Evolutionary conservation across 2,888 invertebrate species (phyloP), one percentile per base, ranked within the genome.

Genomic region (Galerucella pusilla): DNA sequence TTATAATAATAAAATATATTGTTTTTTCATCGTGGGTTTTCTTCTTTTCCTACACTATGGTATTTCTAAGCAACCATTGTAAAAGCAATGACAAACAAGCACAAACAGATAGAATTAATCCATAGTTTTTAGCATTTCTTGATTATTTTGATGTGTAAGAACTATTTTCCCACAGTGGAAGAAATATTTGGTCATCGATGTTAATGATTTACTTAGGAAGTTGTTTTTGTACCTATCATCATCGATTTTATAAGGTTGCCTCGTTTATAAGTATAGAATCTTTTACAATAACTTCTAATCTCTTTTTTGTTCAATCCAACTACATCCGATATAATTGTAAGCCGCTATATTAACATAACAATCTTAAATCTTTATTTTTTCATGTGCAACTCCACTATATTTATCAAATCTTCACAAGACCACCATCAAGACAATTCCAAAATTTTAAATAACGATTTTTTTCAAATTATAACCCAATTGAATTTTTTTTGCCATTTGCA

Each of bases 1-100:
- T 64, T 74, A 77, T 72, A 77, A 76, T 77, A 74, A 79, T 75
- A 79, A 79, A 77, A 77, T 76, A 77, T 59, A 76, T 74, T 72
- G 73, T 77, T 71, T 72, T 42, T 42, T 70, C 69, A 59, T 61
- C 65, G 46, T 71, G 65, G 74, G 72, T 74, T 63, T 72, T 52
- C 72, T 74, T 70, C 57, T 64, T 25, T 57, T 76, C 69, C 67
- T 68, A 76, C 73, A 79, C 73, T 75, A 73, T 75, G 71, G 61
- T 67, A 72, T 35, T 63, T 65, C 5, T 20, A 60, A 69, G 52
- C 52, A 52, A 52, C 52, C 52, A 52, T 52, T 52, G 14, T 52
- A n/a, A 52, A 52, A 52, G 5, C n/a, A 52, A 52, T 52, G 52
- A 52, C n/a, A 14, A 52, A 52, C n/a, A 14, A 52, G n/a, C n/a